phyloP scores from a whole-genome alignment of 2,797 vertebrate genomes.

The Borostomias antarcticus region DNA sequence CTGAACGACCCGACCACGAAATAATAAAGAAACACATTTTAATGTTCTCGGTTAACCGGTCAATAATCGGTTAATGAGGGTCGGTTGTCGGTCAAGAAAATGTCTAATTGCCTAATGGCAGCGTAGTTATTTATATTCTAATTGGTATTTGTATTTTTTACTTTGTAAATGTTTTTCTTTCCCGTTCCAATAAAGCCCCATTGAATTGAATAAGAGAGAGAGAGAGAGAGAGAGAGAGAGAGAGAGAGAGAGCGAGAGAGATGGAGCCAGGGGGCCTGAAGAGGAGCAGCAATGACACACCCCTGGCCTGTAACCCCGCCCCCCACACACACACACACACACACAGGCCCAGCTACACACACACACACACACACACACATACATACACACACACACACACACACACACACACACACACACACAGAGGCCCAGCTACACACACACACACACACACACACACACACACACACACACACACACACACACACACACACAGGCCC shows the following conservation, averaged over 20 bases:
- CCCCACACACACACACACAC: background rate
- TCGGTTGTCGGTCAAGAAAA: too few species aligned
- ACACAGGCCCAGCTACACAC: too few species aligned
- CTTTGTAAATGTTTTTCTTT: too few species aligned
- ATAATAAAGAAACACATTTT: background rate
- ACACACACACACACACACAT: slow-evolving; percentile 50
- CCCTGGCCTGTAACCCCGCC: slow-evolving; percentile 46
- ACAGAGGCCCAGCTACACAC: too few species aligned
- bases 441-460: slow-evolving; percentile 7
- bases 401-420: too few species aligned
- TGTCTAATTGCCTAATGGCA: too few species aligned
- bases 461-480: background rate
- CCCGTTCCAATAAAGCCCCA: too few species aligned
- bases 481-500: slow-evolving; percentile 18
- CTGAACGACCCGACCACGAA: too few species aligned
- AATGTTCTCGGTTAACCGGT: too few species aligned
- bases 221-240: slow-evolving; percentile 1
- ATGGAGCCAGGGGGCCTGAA: slow-evolving; percentile 22
- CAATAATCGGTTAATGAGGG: too few species aligned
- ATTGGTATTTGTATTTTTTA: too few species aligned
- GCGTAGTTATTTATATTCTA: too few species aligned
- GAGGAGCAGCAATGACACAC: slow-evolving; percentile 30
- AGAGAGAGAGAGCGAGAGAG: slow-evolving; percentile 26
- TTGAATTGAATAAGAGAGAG: background rate
- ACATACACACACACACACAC: slow-evolving; percentile 6